Evolutionary conservation across 2,797 vertebrate genomes (phyloP), one percentile per base, ranked within the genome.

Genomic region (Ctenopoma multispine): DNA sequence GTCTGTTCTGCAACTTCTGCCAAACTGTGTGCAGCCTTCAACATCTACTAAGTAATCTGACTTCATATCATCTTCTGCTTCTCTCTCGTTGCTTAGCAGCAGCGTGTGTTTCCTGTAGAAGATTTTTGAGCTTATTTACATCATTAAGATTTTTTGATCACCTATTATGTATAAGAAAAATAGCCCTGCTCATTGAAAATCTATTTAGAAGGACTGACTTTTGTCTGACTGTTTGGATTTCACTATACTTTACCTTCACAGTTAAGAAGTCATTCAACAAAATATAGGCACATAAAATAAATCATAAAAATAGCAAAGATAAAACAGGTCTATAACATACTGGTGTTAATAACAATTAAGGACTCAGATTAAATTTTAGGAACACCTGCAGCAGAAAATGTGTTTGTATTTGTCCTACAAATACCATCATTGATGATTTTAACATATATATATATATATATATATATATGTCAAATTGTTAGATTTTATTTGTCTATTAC

Each of bases 51-150:
- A 63, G 70, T 60, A 81, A 82, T 86, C 74, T 58, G 29, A 73
- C 77, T 69, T 82, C 49, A 86, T 49, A 74, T 79, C 60, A 20
- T 20, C 20, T 41, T 23, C 65, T 20, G 70, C 34, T n/a, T 53
- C 17, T 34, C 34, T 72, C 27, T 44, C 0, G 84, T 85, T 85
- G 80, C 86, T 63, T 61, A 85, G 88, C 82, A 86, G 74, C 87
- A 48, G 38, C 18, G 20, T 18, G 14, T 34, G 48, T 68, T 54
- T 76, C 61, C 66, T 74, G 56, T 64, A 21, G 59, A 48, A 41
- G 29, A 27, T 4, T 18, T 18, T 4, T 66, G 5, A 48, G 6
- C 21, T 21, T 18, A 20, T 61, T 58, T 66, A 12, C 54, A 63
- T 9, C n/a, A 70, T 20, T 46, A 31, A 20, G 0, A 5, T 12